These are phyloP conservation scores for Erythrolamprus reginae DNA, from an alignment of 2,113 vertebrate species.

Conservation along the genomic window DNA sequence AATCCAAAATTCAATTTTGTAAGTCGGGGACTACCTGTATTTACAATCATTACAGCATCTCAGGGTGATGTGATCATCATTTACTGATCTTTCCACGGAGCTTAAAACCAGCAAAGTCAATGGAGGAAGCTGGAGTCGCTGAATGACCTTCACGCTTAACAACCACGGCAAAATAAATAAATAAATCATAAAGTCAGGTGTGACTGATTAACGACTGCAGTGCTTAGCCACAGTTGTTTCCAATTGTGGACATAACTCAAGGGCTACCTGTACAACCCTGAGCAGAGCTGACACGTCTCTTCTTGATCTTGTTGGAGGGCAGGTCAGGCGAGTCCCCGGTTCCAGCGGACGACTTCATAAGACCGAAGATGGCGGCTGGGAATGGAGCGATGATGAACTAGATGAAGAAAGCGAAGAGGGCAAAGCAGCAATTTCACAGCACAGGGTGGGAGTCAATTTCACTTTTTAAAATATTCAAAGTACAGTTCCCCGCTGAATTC, in stretches of 20 bases:
- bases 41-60: neutral
- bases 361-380: slow-evolving; percentile 95
- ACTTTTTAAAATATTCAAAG: neutral
- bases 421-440: slow-evolving; percentile 83
- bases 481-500: neutral
- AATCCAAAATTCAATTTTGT: too few relatives aligned
- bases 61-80: neutral
- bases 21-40: neutral
- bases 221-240: neutral
- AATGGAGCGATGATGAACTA: slow-evolving; percentile 94
- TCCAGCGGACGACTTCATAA: slow-evolving; percentile 96
- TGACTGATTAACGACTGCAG: neutral
- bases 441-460: slow-evolving; percentile 65
- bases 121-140: neutral
- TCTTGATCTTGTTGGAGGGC: slow-evolving; percentile 34
- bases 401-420: slow-evolving; percentile 96
- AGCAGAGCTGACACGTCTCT: neutral
- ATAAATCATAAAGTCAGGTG: neutral
- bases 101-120: neutral
- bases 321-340: slow-evolving; percentile 93
- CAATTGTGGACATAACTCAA: neutral
- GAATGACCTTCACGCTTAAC: neutral
- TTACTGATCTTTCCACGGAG: neutral
- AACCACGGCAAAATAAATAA: neutral
- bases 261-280: neutral